A percentile compares a stretch with the other conserved stretches of the same genome.
These are phyloP conservation scores for Micrasema minimum DNA, from an alignment of 1,140 invertebrate genomes.

Conservation along the genomic window DNA sequence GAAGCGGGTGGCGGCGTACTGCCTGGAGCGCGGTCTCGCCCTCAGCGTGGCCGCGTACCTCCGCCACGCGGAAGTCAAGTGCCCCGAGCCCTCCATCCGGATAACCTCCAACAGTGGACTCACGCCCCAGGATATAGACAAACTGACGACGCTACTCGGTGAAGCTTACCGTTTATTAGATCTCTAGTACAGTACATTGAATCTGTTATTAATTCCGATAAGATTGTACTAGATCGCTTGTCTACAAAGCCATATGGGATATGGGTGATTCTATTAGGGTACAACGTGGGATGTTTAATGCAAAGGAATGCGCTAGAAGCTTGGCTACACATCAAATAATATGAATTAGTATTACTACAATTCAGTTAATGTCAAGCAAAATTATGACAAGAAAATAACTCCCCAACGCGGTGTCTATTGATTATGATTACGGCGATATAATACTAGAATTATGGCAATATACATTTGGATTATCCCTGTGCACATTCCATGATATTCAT, in stretches of 20 bases:
- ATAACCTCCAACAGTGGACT: conserved; percentile 71
- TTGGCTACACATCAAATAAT: too few species aligned
- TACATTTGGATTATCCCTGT: too few species aligned
- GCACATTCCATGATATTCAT: too few species aligned
- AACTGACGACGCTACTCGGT: conserved; percentile 60
- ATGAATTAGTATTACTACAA: too few species aligned
- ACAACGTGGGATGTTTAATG: too few species aligned
- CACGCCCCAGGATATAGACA: conserved; percentile 67
- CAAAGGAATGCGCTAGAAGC: too few species aligned
- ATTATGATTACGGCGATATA: too few species aligned
- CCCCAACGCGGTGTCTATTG: too few species aligned
- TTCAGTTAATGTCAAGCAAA: too few species aligned
- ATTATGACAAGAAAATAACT: too few species aligned
- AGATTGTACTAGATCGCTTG: neutral
- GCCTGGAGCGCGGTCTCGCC: conserved; percentile 71
- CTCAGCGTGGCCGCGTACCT: conserved; percentile 74
- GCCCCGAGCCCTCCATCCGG: conserved; percentile 73
- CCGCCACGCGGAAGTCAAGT: conserved; percentile 69
- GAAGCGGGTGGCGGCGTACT: conserved; percentile 70
- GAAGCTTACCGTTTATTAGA: conserved; percentile 57
- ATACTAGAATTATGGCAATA: too few species aligned
- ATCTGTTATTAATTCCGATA: too few species aligned
- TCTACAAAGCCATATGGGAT: neutral
- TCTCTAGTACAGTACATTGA: conserved; percentile 14
- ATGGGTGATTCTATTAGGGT: neutral